Conservation (phyloP, 2,888 invertebrate genomes). For the Nymphalis polychloros region DNA sequence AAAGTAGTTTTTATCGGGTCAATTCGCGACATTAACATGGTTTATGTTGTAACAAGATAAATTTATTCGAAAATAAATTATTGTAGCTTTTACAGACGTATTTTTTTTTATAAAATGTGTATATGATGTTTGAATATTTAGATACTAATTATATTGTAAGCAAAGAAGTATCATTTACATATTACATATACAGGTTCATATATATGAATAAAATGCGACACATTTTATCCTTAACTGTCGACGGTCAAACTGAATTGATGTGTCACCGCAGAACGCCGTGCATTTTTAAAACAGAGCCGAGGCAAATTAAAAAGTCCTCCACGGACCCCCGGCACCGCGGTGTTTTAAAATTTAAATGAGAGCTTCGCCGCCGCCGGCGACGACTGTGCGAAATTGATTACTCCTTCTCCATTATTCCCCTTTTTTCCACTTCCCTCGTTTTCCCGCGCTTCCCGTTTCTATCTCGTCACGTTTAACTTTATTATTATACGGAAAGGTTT, state of each 20-base stretch:
- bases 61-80: too few species aligned
- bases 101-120: too few species aligned
- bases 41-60: too few species aligned
- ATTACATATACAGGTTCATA: not conserved
- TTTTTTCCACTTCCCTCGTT: constrained; percentile 75
- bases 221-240: constrained; percentile 58
- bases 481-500: constrained; percentile 65
- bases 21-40: too few species aligned
- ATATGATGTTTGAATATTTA: too few species aligned
- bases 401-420: constrained; percentile 80
- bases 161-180: too few species aligned
- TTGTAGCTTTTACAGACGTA: too few species aligned
- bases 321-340: constrained; percentile 68
- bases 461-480: constrained; percentile 75
- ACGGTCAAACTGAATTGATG: constrained; percentile 77
- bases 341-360: constrained; percentile 81
- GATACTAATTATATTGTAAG: too few species aligned
- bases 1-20: constrained; percentile 17
- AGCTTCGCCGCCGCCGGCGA: constrained; percentile 70
- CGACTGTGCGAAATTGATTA: constrained; percentile 81
- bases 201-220: constrained; percentile 51
- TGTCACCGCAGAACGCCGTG: constrained; percentile 76
- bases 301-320: constrained; percentile 80
- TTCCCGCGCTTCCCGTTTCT: constrained; percentile 67
- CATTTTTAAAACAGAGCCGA: constrained; percentile 76